Evolutionary conservation across 2,888 invertebrate genomes (phyloP), one percentile per base, ranked within the genome.

Genomic region (Protodeltote pygarga): DNA sequence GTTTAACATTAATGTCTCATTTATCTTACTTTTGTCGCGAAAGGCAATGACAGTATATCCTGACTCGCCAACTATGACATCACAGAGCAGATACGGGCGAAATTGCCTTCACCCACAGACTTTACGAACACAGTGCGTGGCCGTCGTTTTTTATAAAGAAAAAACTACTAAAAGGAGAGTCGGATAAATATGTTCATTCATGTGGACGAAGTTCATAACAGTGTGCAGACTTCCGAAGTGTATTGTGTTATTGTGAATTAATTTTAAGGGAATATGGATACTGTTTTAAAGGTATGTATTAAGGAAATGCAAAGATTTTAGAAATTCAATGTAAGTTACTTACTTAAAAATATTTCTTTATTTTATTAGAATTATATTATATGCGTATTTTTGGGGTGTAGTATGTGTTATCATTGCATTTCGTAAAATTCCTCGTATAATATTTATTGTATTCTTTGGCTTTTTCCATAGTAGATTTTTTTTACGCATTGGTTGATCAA

Each of bases 71-170:
- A 77, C 71, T 35, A 83, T 91, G 91, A 91, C 89, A 81, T 91
- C 91, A 91, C 66, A 65, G 37, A 67, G 55, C 81, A 73, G 81
- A 87, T 87, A 86, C 82, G 86, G 88, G 79, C 79, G 84, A 87
- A 89, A 87, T 89, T 85, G 79, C 83, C 86, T 84, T 89, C 88
- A 87, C 89, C 88, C 89, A 89, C 89, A 73, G 72, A 71, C 54
- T 80, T 63, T 51, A 47, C 28, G 46, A 66, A 65, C 61, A 62
- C 63, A 58, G 64, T 69, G 64, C 71, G 59, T 68, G 64, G 64
- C 71, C 64, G 73, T 73, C 73, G 75, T 79, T 84, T 81, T 77
- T 84, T 79, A 77, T 74, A 65, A 73, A 71, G 67, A 74, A 74
- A 79, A 81, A 71, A 71, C 69, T 75, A 81, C 81, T 83, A 83